Evolutionary conservation across 1,140 invertebrate species (phyloP), one percentile per base, ranked within the genome.

Genomic region (Arctopsyche grandis): DNA sequence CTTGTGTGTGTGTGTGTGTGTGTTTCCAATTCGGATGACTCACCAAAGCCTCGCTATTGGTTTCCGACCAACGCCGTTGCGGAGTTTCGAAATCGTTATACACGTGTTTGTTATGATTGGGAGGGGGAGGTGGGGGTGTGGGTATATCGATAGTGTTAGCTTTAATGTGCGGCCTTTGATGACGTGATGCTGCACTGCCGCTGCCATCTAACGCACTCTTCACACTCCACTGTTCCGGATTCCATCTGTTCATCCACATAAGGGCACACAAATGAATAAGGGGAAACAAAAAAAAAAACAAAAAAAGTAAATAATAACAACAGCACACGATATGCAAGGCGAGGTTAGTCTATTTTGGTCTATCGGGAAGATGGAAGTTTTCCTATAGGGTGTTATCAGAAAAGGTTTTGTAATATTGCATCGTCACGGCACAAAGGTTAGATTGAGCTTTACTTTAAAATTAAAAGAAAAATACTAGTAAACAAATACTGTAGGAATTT

Each of bases 141-240:
- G 90, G 89, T 80, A 90, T 87, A 81, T 89, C 89, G 84, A 91
- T 90, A 16, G 87, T 92, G 86, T 89, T 92, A 84, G 89, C 91
- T 87, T 93, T 93, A 63, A 84, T 85, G 89, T 91, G 82, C 84
- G 90, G 85, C 83, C 91, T 78, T 87, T 60, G 58, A 81, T 89
- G 84, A 81, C 86, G 82, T 82, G 83, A 7, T 9, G 43, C 44
- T 74, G 14, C 52, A 80, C 71, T 83, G n/a, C 81, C 83, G 88
- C 84, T 81, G 84, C 83, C 83, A 4, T 84, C 83, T 84, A 88
- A 80, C 81, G 86, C 74, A 88, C 84, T 81, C 85, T 86, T 86
- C 88, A 84, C 77, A 85, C 86, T 83, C 86, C 84, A 78, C 84
- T 21, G 22, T n/a, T 84, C 79, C 87, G 84, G 81, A 85, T 86